These are phyloP conservation scores for Odontothrips loti DNA, from an alignment of 2,888 invertebrate species.

Conservation along the genomic window DNA sequence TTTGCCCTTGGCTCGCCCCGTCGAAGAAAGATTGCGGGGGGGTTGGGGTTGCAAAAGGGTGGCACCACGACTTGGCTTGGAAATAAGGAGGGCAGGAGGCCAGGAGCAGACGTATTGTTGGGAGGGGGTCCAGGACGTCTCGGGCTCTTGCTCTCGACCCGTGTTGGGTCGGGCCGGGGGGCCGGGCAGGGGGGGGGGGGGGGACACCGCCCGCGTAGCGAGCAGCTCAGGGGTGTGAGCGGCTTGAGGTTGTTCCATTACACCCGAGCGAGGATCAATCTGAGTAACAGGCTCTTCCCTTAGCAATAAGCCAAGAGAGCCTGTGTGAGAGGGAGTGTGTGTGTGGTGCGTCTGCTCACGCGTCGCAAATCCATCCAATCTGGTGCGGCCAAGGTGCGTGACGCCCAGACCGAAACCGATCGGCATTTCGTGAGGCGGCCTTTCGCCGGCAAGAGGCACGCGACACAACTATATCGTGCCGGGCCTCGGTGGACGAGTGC, in stretches of 20 bases:
- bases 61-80: too few species aligned
- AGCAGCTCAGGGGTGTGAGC: too few species aligned
- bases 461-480: not conserved
- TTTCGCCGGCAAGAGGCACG: not conserved
- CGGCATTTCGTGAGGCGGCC: too few species aligned
- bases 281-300: slow-evolving; percentile 4
- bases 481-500: too few species aligned
- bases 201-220: too few species aligned
- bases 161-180: too few species aligned
- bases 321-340: not conserved
- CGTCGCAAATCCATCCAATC: slow-evolving; percentile 11
- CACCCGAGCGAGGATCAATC: slow-evolving; percentile 2
- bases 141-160: too few species aligned
- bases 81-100: not conserved
- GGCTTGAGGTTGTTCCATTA: not conserved
- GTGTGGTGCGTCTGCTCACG: not conserved
- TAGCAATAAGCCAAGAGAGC: not conserved
- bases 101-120: not conserved
- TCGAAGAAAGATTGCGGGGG: too few species aligned
- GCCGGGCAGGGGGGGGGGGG: too few species aligned
- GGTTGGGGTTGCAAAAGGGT: not conserved
- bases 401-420: not conserved
- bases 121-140: not conserved
- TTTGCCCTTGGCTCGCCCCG: too few species aligned
- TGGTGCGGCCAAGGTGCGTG: not conserved